Base-by-base conservation (phyloP, 2,113 vertebrate species). In the Vulpes vulpes region DNA sequence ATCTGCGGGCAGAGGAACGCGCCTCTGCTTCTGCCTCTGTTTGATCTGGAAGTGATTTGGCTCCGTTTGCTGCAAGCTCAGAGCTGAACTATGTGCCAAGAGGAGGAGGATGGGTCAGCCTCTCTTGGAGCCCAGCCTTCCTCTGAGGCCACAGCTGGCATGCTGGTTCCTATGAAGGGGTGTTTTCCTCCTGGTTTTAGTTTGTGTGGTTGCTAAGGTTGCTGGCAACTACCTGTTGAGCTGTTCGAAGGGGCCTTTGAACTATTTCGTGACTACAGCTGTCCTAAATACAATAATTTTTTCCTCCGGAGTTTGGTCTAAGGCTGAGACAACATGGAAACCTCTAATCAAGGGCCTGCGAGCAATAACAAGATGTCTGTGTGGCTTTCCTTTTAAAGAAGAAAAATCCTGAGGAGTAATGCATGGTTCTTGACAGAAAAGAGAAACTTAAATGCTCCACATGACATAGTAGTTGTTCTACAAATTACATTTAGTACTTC, bases 301-400 rank as follows among this genome's bases (percentile, higher is more conserved):
- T 49, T 49, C 20, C 14, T 89, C 71, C 81, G 12, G 3, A 2
- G 17, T 89, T 95, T 30, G 16, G 35, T 81, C 27, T 67, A 69
- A 67, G 53, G 8, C 71, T 88, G 35, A 17, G 38, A 67, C 20
- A 89, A 74, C 23, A 65, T 3, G 12, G 71, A 92, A 90, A 87
- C 22, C 27, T 30, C n/a, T 87, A 27, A 71, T 25, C 17, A 73
- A 49, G 53, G 43, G 19, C 49, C 51, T 9, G 0, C 55, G 51
- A 81, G 27, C 71, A 76, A 2, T 11, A 87, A 57, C 51, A 30
- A 81, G 84, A 89, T 20, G 32, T 65, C 38, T 30, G 27, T 32
- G 73, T 79, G 69, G 25, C 67, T 91, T 82, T 88, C 69, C 59
- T 94, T 92, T 51, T n/a, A 67, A 89, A 65, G 71, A 53, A 83